Evolutionary conservation across 2,888 invertebrate species (phyloP).

Genomic region (Rhopalosiphum nymphaeae): DNA sequence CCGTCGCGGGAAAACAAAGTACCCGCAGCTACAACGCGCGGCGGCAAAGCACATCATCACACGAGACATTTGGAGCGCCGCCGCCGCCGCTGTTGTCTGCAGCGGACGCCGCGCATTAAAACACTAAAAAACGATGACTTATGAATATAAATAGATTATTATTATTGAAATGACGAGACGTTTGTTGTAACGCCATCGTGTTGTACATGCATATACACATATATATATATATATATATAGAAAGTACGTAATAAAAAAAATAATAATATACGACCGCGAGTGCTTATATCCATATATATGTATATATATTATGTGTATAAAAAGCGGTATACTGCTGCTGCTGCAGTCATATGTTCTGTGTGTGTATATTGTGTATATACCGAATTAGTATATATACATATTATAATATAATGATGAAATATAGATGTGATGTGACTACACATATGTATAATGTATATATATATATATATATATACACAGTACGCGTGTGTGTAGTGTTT

Average conservation of each 20-base stretch:
- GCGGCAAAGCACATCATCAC: not conserved
- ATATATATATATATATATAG: not conserved
- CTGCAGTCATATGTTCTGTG: not conserved
- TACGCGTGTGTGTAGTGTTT: not conserved
- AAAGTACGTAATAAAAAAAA: not conserved
- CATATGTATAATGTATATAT: not conserved
- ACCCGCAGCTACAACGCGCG: not conserved
- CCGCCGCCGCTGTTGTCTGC: not conserved
- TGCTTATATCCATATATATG: not conserved
- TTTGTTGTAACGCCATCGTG: constrained; percentile 50
- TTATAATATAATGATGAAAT: not conserved
- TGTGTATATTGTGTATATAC: constrained; percentile 5
- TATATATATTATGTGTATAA: not conserved
- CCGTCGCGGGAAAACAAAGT: not conserved
- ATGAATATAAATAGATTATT: constrained; percentile 65
- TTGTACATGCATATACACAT: not conserved
- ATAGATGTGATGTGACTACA: not conserved
- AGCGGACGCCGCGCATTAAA: constrained; percentile 54
- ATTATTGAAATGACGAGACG: constrained; percentile 64
- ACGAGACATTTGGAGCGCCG: constrained; percentile 58
- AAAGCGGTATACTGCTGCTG: not conserved
- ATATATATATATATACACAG: not conserved
- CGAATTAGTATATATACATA: constrained; percentile 2
- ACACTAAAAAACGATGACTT: constrained; percentile 65
- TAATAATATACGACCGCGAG: not conserved